phyloP scores from a whole-genome alignment of 2,797 vertebrate genomes.

The Hippoglossus hippoglossus region DNA sequence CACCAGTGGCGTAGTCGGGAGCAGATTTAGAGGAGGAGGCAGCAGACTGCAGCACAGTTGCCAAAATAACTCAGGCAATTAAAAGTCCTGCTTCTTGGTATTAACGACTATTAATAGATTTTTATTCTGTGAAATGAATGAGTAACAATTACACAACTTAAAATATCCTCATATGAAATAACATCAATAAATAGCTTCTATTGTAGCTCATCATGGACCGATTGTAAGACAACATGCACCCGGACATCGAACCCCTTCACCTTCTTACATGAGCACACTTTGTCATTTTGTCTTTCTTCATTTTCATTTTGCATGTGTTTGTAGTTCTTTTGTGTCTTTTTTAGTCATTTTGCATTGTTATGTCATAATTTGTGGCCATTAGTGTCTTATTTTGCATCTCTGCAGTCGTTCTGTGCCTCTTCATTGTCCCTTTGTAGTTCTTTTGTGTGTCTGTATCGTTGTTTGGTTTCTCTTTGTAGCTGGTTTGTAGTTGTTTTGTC shows the following conservation, averaged over 20 bases:
- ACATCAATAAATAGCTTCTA: background rate
- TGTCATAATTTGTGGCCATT: too few species aligned
- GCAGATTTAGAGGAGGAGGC: background rate
- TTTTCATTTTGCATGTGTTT: background rate
- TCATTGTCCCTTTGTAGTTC: too few species aligned
- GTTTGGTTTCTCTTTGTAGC: too few species aligned
- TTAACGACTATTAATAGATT: background rate
- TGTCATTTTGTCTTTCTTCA: background rate
- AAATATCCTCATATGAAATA: background rate
- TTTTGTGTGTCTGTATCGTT: too few species aligned
- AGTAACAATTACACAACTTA: background rate
- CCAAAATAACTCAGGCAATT: background rate
- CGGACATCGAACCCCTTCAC: too few species aligned
- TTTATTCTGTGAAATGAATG: background rate
- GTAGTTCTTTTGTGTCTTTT: background rate
- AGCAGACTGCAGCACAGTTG: background rate
- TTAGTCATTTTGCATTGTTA: too few species aligned
- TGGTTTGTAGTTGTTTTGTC: too few species aligned
- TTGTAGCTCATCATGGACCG: background rate
- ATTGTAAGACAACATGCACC: too few species aligned
- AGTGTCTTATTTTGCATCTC: too few species aligned
- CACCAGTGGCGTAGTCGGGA: background rate
- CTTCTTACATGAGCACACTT: background rate
- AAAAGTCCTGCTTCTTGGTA: background rate
- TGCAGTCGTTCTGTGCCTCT: too few species aligned